These are phyloP conservation scores for Macrophya annulata DNA, from an alignment of 2,888 invertebrate genomes.

Conservation along the genomic window DNA sequence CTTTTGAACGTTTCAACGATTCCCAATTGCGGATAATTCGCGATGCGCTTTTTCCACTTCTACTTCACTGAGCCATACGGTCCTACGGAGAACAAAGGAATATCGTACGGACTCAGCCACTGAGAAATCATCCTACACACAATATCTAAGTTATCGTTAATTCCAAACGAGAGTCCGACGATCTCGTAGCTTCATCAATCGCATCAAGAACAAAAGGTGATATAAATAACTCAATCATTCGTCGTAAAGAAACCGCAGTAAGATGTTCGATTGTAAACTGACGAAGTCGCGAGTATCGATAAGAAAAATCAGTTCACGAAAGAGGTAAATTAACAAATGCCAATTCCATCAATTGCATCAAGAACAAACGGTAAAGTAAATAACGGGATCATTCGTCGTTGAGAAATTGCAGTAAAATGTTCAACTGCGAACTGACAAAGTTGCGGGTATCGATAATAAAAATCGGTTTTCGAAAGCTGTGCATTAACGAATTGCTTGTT, in stretches of 20 bases:
- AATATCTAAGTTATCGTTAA: not conserved
- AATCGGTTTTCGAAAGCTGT: not conserved
- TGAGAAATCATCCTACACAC: constrained; percentile 36
- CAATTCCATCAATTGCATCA: too few species aligned
- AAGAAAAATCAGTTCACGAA: not conserved
- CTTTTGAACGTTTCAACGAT: constrained; percentile 75
- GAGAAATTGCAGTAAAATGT: not conserved
- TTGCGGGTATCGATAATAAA: not conserved
- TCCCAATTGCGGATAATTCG: constrained; percentile 72
- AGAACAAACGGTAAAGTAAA: not conserved
- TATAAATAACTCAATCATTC: not conserved
- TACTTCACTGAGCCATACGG: constrained; percentile 21
- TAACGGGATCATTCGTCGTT: not conserved
- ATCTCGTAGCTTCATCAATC: constrained; percentile 10
- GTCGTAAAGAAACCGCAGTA: not conserved
- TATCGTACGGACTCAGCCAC: constrained; percentile 32
- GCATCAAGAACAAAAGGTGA: not conserved
- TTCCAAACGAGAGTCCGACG: not conserved
- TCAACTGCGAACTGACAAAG: not conserved
- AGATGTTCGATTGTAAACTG: not conserved
- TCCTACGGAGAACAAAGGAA: constrained; percentile 48
- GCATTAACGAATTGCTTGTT: not conserved
- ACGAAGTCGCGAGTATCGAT: not conserved
- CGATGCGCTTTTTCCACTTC: constrained; percentile 72
- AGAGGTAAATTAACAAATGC: not conserved